A percentile compares a stretch with the other conserved stretches of the same genome.
phyloP scores from a whole-genome alignment of 2,797 vertebrate species.

The Anas flavirostris region DNA sequence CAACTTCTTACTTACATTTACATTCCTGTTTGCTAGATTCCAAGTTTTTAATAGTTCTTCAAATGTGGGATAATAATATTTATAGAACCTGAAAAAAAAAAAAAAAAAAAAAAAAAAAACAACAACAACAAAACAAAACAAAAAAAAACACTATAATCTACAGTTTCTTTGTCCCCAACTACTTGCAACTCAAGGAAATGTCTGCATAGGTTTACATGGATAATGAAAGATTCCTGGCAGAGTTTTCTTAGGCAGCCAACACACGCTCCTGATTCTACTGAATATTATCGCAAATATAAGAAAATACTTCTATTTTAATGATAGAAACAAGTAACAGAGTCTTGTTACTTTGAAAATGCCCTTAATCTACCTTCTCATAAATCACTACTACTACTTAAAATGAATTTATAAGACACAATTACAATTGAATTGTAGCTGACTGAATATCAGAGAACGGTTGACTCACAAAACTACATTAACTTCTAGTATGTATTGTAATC shows the following conservation, averaged over 20 bases:
- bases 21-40: not conserved
- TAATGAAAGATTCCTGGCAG: not conserved
- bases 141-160: not conserved
- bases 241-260: not conserved
- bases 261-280: not conserved
- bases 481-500: not conserved
- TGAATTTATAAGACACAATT: not conserved
- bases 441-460: not conserved
- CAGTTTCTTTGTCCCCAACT: not conserved
- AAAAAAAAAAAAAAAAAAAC: accelerated
- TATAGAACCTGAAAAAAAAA: not conserved
- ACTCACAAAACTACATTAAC: not conserved
- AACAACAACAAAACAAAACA: accelerated
- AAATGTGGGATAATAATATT: not conserved
- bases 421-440: not conserved
- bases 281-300: not conserved
- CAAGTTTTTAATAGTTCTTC: not conserved
- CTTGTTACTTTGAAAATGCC: not conserved
- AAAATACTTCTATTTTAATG: not conserved
- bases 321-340: not conserved
- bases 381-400: not conserved
- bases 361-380: not conserved
- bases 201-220: not conserved
- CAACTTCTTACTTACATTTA: not conserved
- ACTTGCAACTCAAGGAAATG: not conserved